phyloP scores from a whole-genome alignment of 2,888 invertebrate genomes.

The Sylvicola cinctus region DNA sequence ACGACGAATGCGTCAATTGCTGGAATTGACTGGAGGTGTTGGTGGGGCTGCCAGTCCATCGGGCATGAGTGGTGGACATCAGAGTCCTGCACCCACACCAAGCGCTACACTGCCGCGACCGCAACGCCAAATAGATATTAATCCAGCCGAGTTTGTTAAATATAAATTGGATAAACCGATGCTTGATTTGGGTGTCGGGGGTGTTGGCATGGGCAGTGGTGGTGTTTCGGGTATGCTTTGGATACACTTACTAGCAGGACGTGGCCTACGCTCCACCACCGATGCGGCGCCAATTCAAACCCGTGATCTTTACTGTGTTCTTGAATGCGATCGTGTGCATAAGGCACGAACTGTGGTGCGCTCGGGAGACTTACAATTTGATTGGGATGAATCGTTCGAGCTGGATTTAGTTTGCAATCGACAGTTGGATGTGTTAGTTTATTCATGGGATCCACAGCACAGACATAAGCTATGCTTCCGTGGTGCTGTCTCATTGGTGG shows the following conservation, averaged over 20 bases:
- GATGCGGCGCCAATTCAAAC: conserved; percentile 48
- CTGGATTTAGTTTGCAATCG: conserved; percentile 86
- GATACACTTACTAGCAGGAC: conserved; percentile 75
- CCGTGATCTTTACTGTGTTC: conserved; percentile 88
- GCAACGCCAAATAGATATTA: conserved; percentile 64
- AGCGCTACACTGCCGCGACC: conserved; percentile 53
- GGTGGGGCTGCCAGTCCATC: conserved; percentile 11
- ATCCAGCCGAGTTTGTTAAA: conserved; percentile 80
- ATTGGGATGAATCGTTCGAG: conserved; percentile 99
- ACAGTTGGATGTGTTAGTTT: conserved; percentile 87
- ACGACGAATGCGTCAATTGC: conserved; percentile 57
- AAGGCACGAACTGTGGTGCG: conserved; percentile 92
- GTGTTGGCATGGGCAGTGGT: conserved; percentile 31
- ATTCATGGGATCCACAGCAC: conserved; percentile 98
- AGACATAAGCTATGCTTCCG: conserved; percentile 91
- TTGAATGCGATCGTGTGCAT: conserved; percentile 92
- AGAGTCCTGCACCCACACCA: conserved; percentile 56
- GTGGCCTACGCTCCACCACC: conserved; percentile 62
- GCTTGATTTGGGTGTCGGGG: conserved; percentile 27
- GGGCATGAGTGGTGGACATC: conserved; percentile 32
- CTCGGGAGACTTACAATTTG: conserved; percentile 89
- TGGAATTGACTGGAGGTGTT: conserved; percentile 39
- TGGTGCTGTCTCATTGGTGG: conserved; percentile 68
- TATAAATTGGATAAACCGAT: conserved; percentile 69
- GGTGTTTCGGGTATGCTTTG: conserved; percentile 74